These are phyloP conservation scores for Callyntrura sp. DNA, from an alignment of 2,888 invertebrate species.

Conservation along the genomic window DNA sequence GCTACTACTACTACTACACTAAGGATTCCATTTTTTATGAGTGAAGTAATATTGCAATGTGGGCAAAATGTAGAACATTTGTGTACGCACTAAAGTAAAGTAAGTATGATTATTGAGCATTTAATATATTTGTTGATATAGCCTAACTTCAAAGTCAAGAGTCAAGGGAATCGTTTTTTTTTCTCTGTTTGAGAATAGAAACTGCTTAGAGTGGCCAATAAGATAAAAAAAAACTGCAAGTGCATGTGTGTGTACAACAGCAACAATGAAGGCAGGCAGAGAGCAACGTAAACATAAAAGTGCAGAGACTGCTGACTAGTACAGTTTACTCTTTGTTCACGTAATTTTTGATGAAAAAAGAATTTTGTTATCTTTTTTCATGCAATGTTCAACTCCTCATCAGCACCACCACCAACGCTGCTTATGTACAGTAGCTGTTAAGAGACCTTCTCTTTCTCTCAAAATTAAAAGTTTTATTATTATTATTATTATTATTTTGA, in stretches of 20 bases:
- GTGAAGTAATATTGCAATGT: no score
- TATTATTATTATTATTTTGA: not conserved
- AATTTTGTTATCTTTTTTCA: slow-evolving; percentile 39
- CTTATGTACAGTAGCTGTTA: not conserved
- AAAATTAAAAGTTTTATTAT: slow-evolving; percentile 12
- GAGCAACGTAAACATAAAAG: no score
- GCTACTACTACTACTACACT: no score
- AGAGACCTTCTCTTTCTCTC: slow-evolving; percentile 16
- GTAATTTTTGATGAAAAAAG: slow-evolving; percentile 23
- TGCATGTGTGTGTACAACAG: not conserved
- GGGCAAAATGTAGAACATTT: no score
- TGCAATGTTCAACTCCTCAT: not conserved
- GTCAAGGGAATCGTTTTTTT: slow-evolving; percentile 53
- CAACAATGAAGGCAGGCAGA: not conserved
- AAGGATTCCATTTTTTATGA: not conserved
- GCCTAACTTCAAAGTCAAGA: slow-evolving; percentile 53
- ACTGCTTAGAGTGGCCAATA: not conserved
- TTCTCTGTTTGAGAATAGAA: slow-evolving; percentile 8
- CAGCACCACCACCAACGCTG: no score
- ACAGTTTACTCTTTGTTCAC: not conserved
- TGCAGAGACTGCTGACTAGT: not conserved
- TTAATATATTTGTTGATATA: not conserved
- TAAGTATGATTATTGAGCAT: not conserved
- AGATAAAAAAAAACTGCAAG: not conserved
- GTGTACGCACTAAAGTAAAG: not conserved